Evolutionary conservation across 2,888 invertebrate genomes (phyloP), one percentile per base, ranked within the genome.

Genomic region (Stenoptilia bipunctidactyla): DNA sequence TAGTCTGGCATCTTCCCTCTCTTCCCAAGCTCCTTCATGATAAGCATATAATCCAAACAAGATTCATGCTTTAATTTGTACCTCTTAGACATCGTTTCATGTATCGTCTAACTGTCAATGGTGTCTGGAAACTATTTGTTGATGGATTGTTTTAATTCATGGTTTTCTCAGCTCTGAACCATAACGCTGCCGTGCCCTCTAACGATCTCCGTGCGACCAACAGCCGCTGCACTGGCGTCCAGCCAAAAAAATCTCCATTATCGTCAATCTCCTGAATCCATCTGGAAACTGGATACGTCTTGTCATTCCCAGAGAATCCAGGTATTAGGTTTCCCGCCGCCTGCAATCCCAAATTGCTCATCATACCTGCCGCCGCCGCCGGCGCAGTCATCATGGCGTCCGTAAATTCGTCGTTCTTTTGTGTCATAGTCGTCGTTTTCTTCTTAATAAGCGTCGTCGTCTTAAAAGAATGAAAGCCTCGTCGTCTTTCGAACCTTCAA

Each of bases 21-120:
- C 33, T 43, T 49, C 0, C 49, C 52, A 8, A 54, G 15, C 13
- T 50, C 53, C 15, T 52, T 52, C 52, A 53, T 53, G 0, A 38
- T 12, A 0, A 53, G 37, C 49, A 55, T 47, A 15, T 51, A 56
- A 13, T 49, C 36, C 5, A 41, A 38, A 27, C 15, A 47, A 1
- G 37, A 43, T 36, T 53, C 50, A 12, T 45, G 20, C 0, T 10
- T 13, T 1, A 36, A 13, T 13, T 52, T 53, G 33, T 46, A 50
- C 2, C 53, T 20, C 2, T 20, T 9, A 1, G 34, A n/a, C 50
- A 51, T 48, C 1, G 50, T 10, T 30, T 52, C 51, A 14, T 55
- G 52, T 30, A 50, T 41, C 1, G 40, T 36, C 25, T 49, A 52
- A 4, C 9, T n/a, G 36, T 51, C 45, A 1, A 45, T 8, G 0